Base-by-base conservation (phyloP, 1,140 invertebrate genomes). In the Eulimnadia texana region DNA sequence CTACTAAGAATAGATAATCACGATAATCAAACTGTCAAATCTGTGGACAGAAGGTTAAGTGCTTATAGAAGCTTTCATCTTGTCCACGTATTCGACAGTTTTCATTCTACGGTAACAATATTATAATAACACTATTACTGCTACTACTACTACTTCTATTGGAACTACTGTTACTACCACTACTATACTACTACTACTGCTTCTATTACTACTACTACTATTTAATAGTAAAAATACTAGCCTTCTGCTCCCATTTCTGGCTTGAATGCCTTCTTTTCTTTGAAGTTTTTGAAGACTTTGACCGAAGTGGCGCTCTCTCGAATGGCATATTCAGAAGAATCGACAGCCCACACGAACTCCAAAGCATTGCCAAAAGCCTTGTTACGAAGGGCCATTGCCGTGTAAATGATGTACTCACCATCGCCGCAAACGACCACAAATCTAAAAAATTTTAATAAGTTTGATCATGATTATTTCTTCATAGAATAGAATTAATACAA, bases 371-470 rank as follows among this genome's bases (percentile, higher is more conserved):
- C 97, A 73, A 98, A 99, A 11, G 93, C 93, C 73, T 99, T 99
- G 72, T 99, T 99, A 51, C 97, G 81, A 33, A 99, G 76, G 0
- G 94, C 95, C 92, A 99, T 97, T 0, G 96, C 93, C 0, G 97
- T 99, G 73, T 99, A 99, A 66, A 99, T 98, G 16, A 99, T 99
- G 72, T 98, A 99, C 72, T 99, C 97, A 0, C 96, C 97, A 76
- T 99, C 97, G 10, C 97, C 97, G 74, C 97, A 99, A 9, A 99
- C 95, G 3, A 98, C 96, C 1, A 99, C 87, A 76, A 99, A 99
- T 53, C 82, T 81, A 62, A 62, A 64, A 13, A 50, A 22, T 61
- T 42, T 13, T 54, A 55, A 62, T 28, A n/a, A 13, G 19, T 3
- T 20, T 49, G 22, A n/a, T 19, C 3, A 9, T 33, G 10, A 16